These are phyloP conservation scores for Chelon auratus DNA, from an alignment of 2,797 vertebrate species.

Conservation along the genomic window DNA sequence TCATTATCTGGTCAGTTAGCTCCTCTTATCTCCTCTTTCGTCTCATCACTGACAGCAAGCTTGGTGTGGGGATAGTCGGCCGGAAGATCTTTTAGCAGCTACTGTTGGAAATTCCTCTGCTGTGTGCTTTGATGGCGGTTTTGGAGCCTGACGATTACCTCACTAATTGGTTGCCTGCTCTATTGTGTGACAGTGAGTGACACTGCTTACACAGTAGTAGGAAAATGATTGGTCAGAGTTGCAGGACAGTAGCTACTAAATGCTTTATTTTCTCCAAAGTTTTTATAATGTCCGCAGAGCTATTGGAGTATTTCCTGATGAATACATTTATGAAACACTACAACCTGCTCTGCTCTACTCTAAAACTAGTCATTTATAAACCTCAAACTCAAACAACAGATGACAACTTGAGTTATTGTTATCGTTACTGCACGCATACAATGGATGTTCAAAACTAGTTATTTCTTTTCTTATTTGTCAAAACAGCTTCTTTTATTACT, in stretches of 20 bases:
- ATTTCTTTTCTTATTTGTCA: too few relatives aligned
- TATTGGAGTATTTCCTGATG: too few relatives aligned
- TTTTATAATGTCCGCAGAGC: neutral
- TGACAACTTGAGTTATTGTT: too few relatives aligned
- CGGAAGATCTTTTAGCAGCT: constrained; percentile 32
- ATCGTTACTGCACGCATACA: too few relatives aligned
- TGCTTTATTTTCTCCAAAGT: neutral
- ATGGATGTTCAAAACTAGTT: too few relatives aligned
- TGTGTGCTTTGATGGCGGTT: constrained; percentile 13
- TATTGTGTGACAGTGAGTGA: constrained; percentile 7
- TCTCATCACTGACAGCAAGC: constrained; percentile 38
- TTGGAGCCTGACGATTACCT: constrained; percentile 13
- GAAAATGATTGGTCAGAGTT: neutral
- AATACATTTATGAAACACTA: too few relatives aligned
- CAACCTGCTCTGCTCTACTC: too few relatives aligned
- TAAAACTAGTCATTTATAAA: too few relatives aligned
- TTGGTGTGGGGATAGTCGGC: constrained; percentile 32
- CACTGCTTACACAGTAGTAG: neutral
- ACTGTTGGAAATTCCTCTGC: constrained; percentile 32
- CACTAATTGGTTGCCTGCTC: constrained; percentile 9
- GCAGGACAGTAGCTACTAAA: neutral
- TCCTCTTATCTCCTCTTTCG: constrained; percentile 54
- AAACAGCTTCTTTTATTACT: too few relatives aligned
- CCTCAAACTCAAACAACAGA: too few relatives aligned
- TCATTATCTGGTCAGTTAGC: constrained; percentile 69